Evolutionary conservation across 2,797 vertebrate species (phyloP).

Genomic region (Novumbra hubbsi): DNA sequence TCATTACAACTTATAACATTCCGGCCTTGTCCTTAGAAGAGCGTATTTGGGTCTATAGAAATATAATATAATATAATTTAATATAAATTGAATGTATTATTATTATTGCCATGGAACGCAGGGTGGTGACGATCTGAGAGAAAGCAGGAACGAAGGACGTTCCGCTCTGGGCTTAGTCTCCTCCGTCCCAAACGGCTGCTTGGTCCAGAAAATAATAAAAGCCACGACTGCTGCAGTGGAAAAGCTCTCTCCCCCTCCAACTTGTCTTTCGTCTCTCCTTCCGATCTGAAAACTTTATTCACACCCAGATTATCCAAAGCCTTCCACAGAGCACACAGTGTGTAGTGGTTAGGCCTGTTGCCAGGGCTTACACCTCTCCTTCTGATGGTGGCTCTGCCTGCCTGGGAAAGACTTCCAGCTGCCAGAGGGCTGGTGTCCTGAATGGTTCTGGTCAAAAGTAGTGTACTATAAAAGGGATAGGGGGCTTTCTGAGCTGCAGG

Average conservation of each 20-base stretch:
- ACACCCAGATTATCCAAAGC: constrained; percentile 18
- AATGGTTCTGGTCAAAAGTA: background rate
- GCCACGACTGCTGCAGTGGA: background rate
- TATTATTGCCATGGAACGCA: background rate
- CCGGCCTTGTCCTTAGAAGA: no score
- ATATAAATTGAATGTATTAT: no score
- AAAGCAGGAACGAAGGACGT: background rate
- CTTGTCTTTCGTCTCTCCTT: constrained; percentile 1
- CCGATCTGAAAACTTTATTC: constrained; percentile 31
- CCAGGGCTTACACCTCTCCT: constrained; percentile 23
- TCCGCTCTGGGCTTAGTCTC: background rate
- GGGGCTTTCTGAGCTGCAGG: background rate
- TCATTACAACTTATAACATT: no score
- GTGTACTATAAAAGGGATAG: background rate
- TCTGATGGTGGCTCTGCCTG: constrained; percentile 27
- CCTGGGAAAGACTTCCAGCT: background rate
- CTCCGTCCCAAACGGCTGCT: background rate
- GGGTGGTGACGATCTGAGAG: background rate
- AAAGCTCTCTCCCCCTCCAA: background rate
- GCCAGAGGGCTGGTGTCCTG: no score
- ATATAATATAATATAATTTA: no score
- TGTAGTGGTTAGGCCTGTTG: constrained; percentile 44
- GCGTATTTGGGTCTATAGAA: no score
- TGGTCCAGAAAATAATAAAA: background rate
- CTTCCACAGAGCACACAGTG: constrained; percentile 35